phyloP scores from a whole-genome alignment of 2,113 vertebrate genomes.

The Sylvietta virens region DNA sequence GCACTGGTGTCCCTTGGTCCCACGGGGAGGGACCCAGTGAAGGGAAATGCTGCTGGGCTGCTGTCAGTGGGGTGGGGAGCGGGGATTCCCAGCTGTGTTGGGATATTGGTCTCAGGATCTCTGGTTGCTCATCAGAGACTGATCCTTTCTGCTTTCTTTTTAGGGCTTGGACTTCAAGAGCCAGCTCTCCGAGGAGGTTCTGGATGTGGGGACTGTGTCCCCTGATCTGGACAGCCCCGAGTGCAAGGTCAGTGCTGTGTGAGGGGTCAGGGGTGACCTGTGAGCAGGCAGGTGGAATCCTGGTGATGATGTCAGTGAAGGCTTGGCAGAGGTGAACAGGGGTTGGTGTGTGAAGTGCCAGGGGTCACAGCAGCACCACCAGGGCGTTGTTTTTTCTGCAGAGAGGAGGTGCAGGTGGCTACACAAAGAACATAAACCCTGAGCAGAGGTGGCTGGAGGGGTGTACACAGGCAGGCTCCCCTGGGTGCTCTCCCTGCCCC shows the following conservation, averaged over 20 bases:
- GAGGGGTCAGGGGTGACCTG: rapidly evolving
- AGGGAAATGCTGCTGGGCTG: neutral
- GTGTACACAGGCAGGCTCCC: rapidly evolving
- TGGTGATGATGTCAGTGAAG: neutral
- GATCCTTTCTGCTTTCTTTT: neutral
- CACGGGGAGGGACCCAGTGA: too few species aligned
- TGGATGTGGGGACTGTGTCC: slow-evolving; percentile 55
- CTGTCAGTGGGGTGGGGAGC: neutral
- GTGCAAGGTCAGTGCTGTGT: slow-evolving; percentile 32
- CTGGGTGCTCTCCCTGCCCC: neutral
- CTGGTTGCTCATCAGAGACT: too few species aligned
- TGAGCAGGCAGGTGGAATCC: neutral
- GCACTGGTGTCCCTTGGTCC: neutral
- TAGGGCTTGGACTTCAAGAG: slow-evolving; percentile 17
- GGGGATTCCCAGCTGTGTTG: neutral
- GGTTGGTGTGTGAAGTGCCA: rapidly evolving
- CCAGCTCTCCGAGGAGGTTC: slow-evolving; percentile 59
- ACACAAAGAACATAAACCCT: rapidly evolving
- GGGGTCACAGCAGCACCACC: neutral
- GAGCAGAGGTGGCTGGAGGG: neutral
- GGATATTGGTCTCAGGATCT: neutral
- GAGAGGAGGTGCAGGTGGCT: neutral
- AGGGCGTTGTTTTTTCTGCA: rapidly evolving
- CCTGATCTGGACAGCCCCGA: neutral
- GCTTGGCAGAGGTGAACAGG: neutral